Conservation (phyloP, 1,140 invertebrate species). For the Drosophila watanabei region DNA sequence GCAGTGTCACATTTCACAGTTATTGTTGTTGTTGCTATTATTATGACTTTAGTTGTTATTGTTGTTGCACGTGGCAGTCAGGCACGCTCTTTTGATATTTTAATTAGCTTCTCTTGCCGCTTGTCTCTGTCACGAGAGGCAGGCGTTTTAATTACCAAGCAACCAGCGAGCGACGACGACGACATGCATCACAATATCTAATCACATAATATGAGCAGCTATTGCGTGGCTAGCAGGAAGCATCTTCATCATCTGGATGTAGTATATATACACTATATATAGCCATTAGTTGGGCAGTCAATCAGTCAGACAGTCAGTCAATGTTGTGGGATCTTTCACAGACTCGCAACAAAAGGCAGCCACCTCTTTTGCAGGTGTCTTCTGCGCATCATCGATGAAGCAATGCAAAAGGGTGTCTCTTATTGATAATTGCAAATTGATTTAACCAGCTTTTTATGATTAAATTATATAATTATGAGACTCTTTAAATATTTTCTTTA, state of each 20-base stretch:
- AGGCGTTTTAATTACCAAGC: constrained; percentile 64
- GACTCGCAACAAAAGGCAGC: background rate
- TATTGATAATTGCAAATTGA: constrained; percentile 5
- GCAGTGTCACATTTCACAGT: constrained; percentile 78
- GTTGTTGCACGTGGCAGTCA: constrained; percentile 59
- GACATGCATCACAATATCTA: constrained; percentile 50
- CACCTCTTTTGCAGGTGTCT: constrained; percentile 24
- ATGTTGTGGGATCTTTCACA: constrained; percentile 63
- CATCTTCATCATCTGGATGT: constrained; percentile 11
- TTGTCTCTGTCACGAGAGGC: constrained; percentile 67
- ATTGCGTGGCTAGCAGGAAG: constrained; percentile 55
- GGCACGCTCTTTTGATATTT: constrained; percentile 61
- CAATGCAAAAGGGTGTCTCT: background rate
- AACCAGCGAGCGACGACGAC: constrained; percentile 22
- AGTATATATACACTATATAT: constrained; percentile 3
- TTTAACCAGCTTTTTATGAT: background rate
- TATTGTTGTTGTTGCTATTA: constrained; percentile 49
- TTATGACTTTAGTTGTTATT: too few species aligned
- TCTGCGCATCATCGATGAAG: constrained; percentile 5
- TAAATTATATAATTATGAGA: background rate
- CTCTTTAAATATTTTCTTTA: background rate
- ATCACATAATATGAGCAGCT: constrained; percentile 24
- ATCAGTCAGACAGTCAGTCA: constrained; percentile 43
- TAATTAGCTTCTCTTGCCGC: constrained; percentile 50
- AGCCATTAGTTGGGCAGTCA: constrained; percentile 32